Evolutionary conservation across 2,113 vertebrate genomes (phyloP).

Genomic region (Ardeotis arabs): DNA sequence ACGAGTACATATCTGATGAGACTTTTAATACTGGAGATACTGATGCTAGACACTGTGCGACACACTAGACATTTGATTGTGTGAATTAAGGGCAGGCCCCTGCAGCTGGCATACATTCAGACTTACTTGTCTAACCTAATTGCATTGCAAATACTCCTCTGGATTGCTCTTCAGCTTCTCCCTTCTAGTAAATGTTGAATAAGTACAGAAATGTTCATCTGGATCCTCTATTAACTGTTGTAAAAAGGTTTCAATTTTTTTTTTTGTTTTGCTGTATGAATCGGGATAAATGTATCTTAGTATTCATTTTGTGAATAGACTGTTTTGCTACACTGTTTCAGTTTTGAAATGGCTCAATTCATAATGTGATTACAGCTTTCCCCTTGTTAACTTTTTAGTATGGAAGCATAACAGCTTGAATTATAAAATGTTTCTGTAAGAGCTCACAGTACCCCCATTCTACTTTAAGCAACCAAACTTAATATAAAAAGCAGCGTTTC

Average conservation of each 20-base stretch:
- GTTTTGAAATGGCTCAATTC: constrained; percentile 64
- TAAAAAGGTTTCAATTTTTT: background rate
- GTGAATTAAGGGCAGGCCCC: constrained; percentile 75
- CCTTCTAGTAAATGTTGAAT: constrained; percentile 39
- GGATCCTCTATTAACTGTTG: constrained; percentile 29
- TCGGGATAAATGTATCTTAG: constrained; percentile 22
- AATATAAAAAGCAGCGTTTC: constrained; percentile 40
- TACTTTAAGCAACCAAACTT: constrained; percentile 43
- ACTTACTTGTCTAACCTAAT: constrained; percentile 76
- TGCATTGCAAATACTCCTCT: constrained; percentile 79
- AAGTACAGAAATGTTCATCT: constrained; percentile 51
- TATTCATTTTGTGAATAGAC: constrained; percentile 41
- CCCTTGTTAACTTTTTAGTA: constrained; percentile 59
- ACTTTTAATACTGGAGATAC: constrained; percentile 64
- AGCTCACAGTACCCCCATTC: constrained; percentile 23
- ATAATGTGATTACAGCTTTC: constrained; percentile 55
- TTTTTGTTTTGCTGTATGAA: constrained; percentile 29
- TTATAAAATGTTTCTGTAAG: constrained; percentile 58
- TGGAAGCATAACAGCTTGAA: constrained; percentile 37
- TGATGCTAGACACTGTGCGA: constrained; percentile 47
- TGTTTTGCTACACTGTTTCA: constrained; percentile 33
- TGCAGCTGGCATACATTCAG: constrained; percentile 73
- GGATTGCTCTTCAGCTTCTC: constrained; percentile 56
- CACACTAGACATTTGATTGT: constrained; percentile 73
- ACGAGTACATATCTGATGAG: constrained; percentile 73